Base-by-base conservation (phyloP, 2,797 vertebrate species). In the Cuculus canorus region DNA sequence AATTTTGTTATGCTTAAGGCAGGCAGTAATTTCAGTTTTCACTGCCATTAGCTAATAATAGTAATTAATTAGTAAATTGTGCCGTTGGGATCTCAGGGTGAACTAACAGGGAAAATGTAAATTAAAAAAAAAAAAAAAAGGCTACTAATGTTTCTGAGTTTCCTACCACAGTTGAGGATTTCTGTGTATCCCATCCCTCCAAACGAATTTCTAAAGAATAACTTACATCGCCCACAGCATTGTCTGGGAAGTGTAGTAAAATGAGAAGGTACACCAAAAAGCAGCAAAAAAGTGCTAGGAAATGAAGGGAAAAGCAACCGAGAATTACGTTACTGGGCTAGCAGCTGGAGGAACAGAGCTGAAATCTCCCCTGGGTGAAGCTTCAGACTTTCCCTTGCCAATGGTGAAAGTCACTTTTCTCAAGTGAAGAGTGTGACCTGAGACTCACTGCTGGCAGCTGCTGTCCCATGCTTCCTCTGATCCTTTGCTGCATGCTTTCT, bases 21-120 rank as follows among this genome's bases (percentile, higher is more conserved):
- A 98, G 95, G 96, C 94, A 88, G 96, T 97, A 97, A 97, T 98
- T 98, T 98, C 79, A 96, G 96, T 97, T 97, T 97, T 97, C 96
- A 96, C 92, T 97, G 97, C 93, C 87, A 96, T 96, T 97, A 96
- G 97, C 97, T 97, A 98, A 98, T 98, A 98, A 98, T 97, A 97
- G 97, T 98, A 97, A 98, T 98, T 98, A 98, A 98, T 98, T 98
- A 98, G 96, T 96, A 98, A 97, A 97, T 97, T 77, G 91, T 96
- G 96, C 96, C 90, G 19, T 96, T 92, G 82, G 93, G 96, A 97
- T 97, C 96, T 97, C 96, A 82, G 97, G 97, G 97, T 98, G 96
- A 97, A 93, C 94, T 97, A 96, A 96, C 84, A 92, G 92, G 93
- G 95, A 97, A 96, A 95, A 96, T 97, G 96, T 96, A 94, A 92